Percentiles rank a stretch among this genome's conserved stretches.
Conservation (phyloP, 2,888 invertebrate species). For the Diarsia mendica region DNA sequence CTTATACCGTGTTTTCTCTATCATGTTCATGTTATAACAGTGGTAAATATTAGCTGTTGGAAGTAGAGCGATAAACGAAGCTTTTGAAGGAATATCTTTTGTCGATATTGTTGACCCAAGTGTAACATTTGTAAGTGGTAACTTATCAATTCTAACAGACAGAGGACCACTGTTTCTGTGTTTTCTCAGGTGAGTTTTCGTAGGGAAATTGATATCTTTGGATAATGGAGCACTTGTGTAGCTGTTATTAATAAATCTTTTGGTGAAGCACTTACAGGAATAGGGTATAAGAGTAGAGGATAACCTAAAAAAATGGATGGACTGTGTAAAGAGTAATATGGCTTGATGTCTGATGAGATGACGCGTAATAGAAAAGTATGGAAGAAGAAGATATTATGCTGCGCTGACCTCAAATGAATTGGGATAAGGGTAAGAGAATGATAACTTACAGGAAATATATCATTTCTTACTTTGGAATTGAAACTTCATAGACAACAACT, state of each 20-base stretch:
- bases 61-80: background rate
- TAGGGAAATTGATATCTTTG: background rate
- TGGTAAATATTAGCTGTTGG: background rate
- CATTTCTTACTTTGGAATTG: background rate
- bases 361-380: too few species aligned
- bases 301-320: too few species aligned
- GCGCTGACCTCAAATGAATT: too few species aligned
- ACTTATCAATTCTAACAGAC: slow-evolving; percentile 23
- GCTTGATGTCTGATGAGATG: too few species aligned
- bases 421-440: too few species aligned
- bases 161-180: slow-evolving; percentile 13
- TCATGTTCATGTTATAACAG: background rate
- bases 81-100: background rate
- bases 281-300: too few species aligned
- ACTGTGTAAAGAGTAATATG: too few species aligned
- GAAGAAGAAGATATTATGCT: too few species aligned
- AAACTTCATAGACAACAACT: background rate
- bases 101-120: slow-evolving; percentile 16
- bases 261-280: background rate
- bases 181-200: slow-evolving; percentile 8
- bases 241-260: slow-evolving; percentile 5
- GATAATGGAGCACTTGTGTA: slow-evolving; percentile 4
- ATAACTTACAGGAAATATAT: too few species aligned
- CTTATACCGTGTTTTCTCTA: background rate
- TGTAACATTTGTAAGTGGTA: slow-evolving; percentile 19